phyloP scores from a whole-genome alignment of 2,888 invertebrate genomes.

The Terebella lapidaria region DNA sequence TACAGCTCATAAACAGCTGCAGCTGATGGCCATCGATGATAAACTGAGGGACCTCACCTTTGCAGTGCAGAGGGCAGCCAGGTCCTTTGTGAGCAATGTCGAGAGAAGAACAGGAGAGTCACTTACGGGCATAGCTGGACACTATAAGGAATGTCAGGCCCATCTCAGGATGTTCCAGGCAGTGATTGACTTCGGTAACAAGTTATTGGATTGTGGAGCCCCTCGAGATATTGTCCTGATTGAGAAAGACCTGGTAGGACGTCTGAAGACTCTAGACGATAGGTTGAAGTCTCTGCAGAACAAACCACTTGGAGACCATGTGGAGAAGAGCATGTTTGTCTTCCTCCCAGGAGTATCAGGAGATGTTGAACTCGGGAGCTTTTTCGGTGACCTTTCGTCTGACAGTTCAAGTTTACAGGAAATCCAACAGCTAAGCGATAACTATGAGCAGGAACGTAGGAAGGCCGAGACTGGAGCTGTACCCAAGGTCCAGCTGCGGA shows the following conservation, averaged over 20 bases:
- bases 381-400: not conserved
- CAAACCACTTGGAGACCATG: not conserved
- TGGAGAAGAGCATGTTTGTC: not conserved
- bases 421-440: too few species aligned
- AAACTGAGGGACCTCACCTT: not conserved
- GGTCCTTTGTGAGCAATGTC: not conserved
- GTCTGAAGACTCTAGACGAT: not conserved
- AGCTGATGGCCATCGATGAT: not conserved
- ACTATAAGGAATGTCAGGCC: not conserved
- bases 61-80: not conserved
- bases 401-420: too few species aligned
- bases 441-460: too few species aligned
- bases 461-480: too few species aligned
- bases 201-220: not conserved
- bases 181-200: not conserved
- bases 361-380: not conserved
- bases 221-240: not conserved
- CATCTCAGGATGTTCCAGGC: not conserved
- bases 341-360: not conserved
- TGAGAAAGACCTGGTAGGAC: not conserved
- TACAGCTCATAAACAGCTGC: not conserved
- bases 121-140: not conserved
- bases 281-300: not conserved
- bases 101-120: not conserved
- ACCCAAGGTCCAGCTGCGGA: not conserved